Conservation (phyloP, 2,797 vertebrate species). For the Catharus ustulatus region DNA sequence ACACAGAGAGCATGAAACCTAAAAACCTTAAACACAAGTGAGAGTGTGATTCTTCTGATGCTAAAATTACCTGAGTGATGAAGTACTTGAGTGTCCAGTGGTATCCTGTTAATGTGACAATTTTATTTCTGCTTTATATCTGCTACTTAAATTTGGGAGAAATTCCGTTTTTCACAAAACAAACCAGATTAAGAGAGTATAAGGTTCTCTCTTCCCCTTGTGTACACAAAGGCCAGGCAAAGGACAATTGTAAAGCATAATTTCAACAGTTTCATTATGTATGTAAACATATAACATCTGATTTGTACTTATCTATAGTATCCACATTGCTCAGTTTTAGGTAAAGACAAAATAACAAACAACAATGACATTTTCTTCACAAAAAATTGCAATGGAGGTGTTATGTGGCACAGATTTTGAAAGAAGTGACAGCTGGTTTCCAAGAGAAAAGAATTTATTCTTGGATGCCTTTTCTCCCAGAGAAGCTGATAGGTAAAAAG, state of each 20-base stretch:
- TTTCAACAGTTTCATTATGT: neutral
- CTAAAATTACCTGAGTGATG: neutral
- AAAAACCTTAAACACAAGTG: neutral
- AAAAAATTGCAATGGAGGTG: neutral
- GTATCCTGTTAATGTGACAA: neutral
- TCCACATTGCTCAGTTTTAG: neutral
- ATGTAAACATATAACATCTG: neutral
- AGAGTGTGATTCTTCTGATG: neutral
- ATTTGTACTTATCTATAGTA: neutral
- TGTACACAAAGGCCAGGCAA: neutral
- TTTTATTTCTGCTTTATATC: neutral
- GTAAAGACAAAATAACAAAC: neutral
- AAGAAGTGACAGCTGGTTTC: neutral
- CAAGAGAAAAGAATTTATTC: neutral
- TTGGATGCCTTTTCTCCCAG: neutral
- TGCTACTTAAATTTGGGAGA: neutral
- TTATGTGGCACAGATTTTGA: neutral
- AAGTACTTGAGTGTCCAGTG: neutral
- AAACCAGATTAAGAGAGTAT: rapidly evolving
- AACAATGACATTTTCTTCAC: neutral
- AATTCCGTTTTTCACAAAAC: neutral
- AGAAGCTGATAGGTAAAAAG: neutral
- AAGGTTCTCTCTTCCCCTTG: neutral
- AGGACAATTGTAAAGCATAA: neutral
- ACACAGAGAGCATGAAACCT: neutral